Percentiles rank a stretch among this genome's conserved stretches.
These are phyloP conservation scores for Siniperca knerii DNA, from an alignment of 2,113 vertebrate genomes.

Conservation along the genomic window DNA sequence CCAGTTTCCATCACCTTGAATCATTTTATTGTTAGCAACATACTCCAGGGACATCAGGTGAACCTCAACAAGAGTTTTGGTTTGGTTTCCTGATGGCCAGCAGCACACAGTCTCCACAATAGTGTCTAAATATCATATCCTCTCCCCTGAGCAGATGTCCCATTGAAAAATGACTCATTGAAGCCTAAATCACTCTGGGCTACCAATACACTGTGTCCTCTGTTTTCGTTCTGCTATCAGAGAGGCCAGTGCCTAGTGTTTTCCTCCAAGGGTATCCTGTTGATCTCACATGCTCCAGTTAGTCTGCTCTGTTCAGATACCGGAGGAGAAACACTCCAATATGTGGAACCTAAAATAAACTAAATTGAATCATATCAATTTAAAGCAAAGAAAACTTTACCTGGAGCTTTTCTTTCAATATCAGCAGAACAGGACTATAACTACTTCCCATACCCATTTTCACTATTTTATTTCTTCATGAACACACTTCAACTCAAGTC, in stretches of 20 bases:
- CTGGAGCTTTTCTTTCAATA: background rate
- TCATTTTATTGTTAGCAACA: conserved; percentile 21
- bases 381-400: background rate
- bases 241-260: background rate
- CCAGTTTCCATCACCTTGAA: conserved; percentile 12
- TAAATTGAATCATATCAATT: background rate
- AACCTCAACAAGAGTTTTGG: conserved; percentile 11
- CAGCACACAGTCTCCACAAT: conserved; percentile 1
- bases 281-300: conserved; percentile 36
- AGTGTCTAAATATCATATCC: background rate
- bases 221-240: background rate
- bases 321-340: background rate
- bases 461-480: background rate
- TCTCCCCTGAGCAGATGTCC: conserved; percentile 19
- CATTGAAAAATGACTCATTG: conserved; percentile 41
- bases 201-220: background rate
- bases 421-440: background rate
- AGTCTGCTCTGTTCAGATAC: background rate
- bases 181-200: conserved; percentile 21
- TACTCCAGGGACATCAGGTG: background rate
- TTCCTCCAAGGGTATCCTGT: conserved; percentile 10
- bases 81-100: conserved; percentile 17
- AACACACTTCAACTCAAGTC: background rate
- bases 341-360: background rate
- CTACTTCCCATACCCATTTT: background rate